phyloP scores from a whole-genome alignment of 2,797 vertebrate genomes.

The Buphagus erythrorhynchus region DNA sequence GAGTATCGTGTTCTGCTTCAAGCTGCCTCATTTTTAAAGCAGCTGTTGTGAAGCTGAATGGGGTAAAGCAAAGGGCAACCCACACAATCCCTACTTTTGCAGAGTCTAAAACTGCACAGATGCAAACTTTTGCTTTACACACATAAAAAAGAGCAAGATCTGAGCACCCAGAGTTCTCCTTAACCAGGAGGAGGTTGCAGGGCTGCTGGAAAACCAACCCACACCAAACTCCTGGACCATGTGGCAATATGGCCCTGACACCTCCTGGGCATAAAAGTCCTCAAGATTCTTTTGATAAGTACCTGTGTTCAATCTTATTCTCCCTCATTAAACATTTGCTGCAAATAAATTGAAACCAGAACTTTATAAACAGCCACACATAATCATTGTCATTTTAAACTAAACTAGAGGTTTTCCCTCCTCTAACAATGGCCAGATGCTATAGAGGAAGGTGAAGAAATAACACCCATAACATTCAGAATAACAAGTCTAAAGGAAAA shows the following conservation, averaged over 20 bases:
- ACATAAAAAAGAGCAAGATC: neutral
- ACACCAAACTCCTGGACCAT: neutral
- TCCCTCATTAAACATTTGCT: neutral
- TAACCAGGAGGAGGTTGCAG: neutral
- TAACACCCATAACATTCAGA: neutral
- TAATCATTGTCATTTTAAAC: neutral
- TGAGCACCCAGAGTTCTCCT: neutral
- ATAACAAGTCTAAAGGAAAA: neutral
- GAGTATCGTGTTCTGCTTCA: neutral
- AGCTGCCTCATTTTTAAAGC: neutral
- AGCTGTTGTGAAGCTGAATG: neutral
- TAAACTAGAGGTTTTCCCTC: neutral
- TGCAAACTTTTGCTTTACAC: neutral
- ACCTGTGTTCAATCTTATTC: neutral
- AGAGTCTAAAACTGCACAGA: neutral
- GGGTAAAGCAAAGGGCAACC: conserved; percentile 7
- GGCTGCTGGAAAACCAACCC: neutral
- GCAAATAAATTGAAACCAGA: conserved; percentile 34
- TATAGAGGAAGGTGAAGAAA: neutral
- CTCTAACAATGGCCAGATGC: neutral
- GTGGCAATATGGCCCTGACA: neutral
- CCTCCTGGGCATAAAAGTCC: neutral
- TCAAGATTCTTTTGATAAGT: neutral
- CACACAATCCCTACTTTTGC: neutral
- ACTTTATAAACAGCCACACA: neutral